Conservation (phyloP, 2,797 vertebrate genomes). For the Echiichthys vipera region DNA sequence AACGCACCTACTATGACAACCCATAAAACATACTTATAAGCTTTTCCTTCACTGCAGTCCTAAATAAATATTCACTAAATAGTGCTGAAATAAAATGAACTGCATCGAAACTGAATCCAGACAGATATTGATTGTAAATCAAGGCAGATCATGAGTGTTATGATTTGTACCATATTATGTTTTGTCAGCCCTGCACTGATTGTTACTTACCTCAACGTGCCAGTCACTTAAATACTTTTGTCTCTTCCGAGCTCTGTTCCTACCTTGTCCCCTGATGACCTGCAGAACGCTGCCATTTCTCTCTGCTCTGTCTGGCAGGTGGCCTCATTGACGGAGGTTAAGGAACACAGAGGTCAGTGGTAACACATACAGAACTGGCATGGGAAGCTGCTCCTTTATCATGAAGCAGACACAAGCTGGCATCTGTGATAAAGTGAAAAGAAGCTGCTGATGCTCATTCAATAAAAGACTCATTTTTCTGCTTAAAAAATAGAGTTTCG, state of each 20-base stretch:
- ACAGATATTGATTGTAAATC: background rate
- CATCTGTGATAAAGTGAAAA: constrained; percentile 59
- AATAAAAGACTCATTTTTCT: constrained; percentile 56
- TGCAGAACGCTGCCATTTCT: constrained; percentile 37
- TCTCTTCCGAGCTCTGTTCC: background rate
- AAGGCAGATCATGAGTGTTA: background rate
- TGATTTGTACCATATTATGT: background rate
- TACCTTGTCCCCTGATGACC: constrained; percentile 31
- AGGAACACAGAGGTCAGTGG: constrained; percentile 61
- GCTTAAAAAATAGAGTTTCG: constrained; percentile 26
- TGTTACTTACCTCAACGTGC: constrained; percentile 12
- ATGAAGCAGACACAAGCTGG: constrained; percentile 48
- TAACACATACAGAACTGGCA: constrained; percentile 34
- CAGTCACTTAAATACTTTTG: constrained; percentile 9
- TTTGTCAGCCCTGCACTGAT: background rate
- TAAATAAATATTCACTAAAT: background rate
- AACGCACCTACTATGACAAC: too few species aligned
- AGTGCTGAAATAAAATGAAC: background rate
- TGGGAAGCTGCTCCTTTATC: constrained; percentile 47
- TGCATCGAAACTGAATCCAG: background rate
- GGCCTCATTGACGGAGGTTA: constrained; percentile 50
- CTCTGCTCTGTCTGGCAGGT: constrained; percentile 34
- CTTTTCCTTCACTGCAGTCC: too few species aligned
- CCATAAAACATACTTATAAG: too few species aligned
- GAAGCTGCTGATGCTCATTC: constrained; percentile 48